A percentile compares a stretch with the other conserved stretches of the same genome.
These are phyloP conservation scores for Pollenia labialis DNA, from an alignment of 2,888 invertebrate species.

Conservation along the genomic window DNA sequence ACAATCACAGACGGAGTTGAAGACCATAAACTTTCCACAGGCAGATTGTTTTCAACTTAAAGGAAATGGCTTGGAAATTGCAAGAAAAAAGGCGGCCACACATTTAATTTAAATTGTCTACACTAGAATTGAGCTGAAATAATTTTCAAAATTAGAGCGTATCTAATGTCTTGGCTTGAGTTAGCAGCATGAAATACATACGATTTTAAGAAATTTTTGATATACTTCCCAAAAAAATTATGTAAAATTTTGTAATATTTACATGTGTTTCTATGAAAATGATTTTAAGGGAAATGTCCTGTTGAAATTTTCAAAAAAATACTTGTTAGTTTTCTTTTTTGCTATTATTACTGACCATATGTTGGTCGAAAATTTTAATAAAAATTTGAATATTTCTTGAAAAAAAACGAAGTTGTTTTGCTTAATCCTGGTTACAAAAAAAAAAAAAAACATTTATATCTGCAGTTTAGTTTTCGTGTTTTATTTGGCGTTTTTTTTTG, in stretches of 20 bases:
- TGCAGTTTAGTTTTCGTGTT: conserved; percentile 59
- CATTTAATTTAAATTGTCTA: conserved; percentile 56
- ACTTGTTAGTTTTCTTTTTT: conserved; percentile 33
- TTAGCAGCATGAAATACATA: conserved; percentile 33
- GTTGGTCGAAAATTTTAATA: conserved; percentile 14
- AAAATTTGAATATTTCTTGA: conserved; percentile 34
- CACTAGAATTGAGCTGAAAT: conserved; percentile 10
- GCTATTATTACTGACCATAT: conserved; percentile 39
- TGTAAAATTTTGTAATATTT: conserved; percentile 67
- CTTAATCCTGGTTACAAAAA: conserved; percentile 37
- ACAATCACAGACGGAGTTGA: background rate
- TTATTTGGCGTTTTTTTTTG: conserved; percentile 47
- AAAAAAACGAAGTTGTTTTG: conserved; percentile 11
- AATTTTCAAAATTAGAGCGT: conserved; percentile 59
- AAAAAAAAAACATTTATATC: conserved; percentile 41
- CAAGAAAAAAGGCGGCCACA: conserved; percentile 44
- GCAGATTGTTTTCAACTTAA: conserved; percentile 8
- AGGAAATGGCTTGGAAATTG: conserved; percentile 19
- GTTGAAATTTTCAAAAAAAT: conserved; percentile 22
- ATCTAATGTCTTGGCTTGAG: conserved; percentile 55
- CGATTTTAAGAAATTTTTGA: background rate
- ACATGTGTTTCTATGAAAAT: background rate
- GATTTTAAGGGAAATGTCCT: conserved; percentile 10
- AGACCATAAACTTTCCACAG: background rate
- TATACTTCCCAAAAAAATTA: conserved; percentile 24